Percentiles rank a stretch among this genome's conserved stretches.
These are phyloP conservation scores for Parazoanthus darwini DNA, from an alignment of 92 coral and sea anemone species.

Conservation along the genomic window DNA sequence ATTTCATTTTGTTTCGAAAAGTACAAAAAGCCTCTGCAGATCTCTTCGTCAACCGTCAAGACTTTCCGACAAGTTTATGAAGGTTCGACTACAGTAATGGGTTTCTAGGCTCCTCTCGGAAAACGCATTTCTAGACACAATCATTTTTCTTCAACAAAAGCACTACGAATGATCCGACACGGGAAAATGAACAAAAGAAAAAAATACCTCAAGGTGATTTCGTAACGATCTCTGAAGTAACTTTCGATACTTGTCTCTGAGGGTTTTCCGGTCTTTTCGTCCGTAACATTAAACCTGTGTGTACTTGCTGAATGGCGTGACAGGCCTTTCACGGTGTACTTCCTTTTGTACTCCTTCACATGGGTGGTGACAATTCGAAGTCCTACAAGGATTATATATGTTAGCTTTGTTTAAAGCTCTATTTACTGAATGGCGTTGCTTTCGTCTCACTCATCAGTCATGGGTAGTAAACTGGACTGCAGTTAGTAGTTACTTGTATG, in stretches of 20 bases:
- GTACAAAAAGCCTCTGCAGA: too few relatives aligned
- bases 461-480: too few relatives aligned
- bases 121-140: too few relatives aligned
- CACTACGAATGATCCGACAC: background rate
- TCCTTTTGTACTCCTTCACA: constrained; percentile 65
- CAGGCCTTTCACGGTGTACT: constrained; percentile 67
- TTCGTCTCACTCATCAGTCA: too few relatives aligned
- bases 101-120: too few relatives aligned
- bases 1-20: too few relatives aligned
- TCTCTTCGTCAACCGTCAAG: too few relatives aligned
- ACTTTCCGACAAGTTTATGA: too few relatives aligned
- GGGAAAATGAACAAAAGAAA: background rate
- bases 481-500: too few relatives aligned
- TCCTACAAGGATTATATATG: constrained; percentile 47
- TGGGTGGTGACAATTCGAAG: constrained; percentile 71
- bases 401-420: too few relatives aligned
- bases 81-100: too few relatives aligned
- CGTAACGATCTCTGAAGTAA: constrained; percentile 75
- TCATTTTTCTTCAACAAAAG: background rate
- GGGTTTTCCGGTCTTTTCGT: constrained; percentile 38
- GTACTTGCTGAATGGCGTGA: constrained; percentile 55
- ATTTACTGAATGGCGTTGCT: too few relatives aligned
- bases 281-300: constrained; percentile 50
- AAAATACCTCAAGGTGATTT: constrained; percentile 57
- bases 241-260: constrained; percentile 64